Evolutionary conservation across 2,797 vertebrate genomes (phyloP).

Genomic region (Podarcis siculus): DNA sequence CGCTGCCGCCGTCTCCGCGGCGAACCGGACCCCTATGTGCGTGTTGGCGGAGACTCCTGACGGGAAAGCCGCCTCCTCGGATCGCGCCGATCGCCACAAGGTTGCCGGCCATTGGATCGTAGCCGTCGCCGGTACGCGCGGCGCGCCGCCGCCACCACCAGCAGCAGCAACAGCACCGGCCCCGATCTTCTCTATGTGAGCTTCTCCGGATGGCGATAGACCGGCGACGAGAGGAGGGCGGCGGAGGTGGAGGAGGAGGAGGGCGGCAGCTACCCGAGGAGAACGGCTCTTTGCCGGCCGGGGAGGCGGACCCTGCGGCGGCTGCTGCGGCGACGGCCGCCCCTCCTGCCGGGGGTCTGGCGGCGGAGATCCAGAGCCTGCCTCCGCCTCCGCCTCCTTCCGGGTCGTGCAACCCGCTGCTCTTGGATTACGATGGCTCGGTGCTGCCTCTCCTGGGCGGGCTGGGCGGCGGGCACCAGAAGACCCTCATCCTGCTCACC

Average conservation of each 20-base stretch:
- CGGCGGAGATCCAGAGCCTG: conserved; percentile 70
- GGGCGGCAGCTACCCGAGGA: conserved; percentile 71
- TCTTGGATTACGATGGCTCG: conserved; percentile 88
- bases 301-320: conserved; percentile 59
- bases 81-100: not conserved
- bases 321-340: conserved; percentile 36
- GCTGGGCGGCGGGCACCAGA: conserved; percentile 89
- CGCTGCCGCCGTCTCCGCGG: too few relatives aligned
- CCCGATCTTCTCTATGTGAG: conserved; percentile 64
- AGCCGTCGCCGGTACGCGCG: not conserved
- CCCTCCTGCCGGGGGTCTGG: conserved; percentile 15
- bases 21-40: not conserved
- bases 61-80: not conserved
- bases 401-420: conserved; percentile 74
- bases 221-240: conserved; percentile 72
- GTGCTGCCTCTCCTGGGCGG: conserved; percentile 92
- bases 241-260: conserved; percentile 49
- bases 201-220: conserved; percentile 77
- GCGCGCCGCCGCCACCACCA: not conserved
- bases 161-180: not conserved
- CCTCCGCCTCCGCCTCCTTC: conserved; percentile 61
- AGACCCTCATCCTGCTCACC: conserved; percentile 91
- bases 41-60: not conserved
- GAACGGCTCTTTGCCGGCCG: conserved; percentile 74
- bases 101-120: not conserved